A percentile compares a stretch with the other conserved stretches of the same genome.
Conservation (phyloP, 2,888 invertebrate species). For the Periphyllus acericola region DNA sequence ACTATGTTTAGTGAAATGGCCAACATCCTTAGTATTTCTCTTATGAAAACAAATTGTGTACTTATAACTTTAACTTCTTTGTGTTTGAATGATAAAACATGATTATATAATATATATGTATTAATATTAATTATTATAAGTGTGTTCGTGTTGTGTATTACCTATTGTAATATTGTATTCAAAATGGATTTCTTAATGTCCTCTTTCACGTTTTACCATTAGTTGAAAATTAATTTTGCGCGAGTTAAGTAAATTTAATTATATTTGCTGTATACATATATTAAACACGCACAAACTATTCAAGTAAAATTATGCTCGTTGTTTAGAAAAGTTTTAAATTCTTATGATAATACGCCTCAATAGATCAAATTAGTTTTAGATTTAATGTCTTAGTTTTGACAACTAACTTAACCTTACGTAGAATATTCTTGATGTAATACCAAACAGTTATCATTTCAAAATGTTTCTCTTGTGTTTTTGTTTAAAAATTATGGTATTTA, state of each 20-base stretch:
- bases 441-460: not conserved
- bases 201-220: not conserved
- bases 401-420: not conserved
- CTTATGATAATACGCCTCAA: not conserved
- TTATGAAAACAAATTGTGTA: not conserved
- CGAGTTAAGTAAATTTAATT: not conserved
- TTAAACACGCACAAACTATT: not conserved
- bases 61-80: not conserved
- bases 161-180: conserved; percentile 23
- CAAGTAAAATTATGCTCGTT: not conserved
- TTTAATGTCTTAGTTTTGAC: not conserved
- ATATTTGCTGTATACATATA: conserved; percentile 1
- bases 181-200: conserved; percentile 22
- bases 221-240: not conserved
- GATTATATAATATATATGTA: not conserved
- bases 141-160: conserved; percentile 11
- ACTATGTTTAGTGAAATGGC: not conserved
- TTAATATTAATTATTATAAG: conserved; percentile 20
- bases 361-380: conserved; percentile 22
- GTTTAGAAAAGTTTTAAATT: not conserved
- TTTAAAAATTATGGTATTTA: conserved; percentile 38
- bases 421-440: conserved; percentile 1
- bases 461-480: not conserved
- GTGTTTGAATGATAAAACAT: not conserved
- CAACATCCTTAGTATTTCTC: conserved; percentile 25